phyloP scores from a whole-genome alignment of 2,113 vertebrate genomes.

The Cololabis saira region DNA sequence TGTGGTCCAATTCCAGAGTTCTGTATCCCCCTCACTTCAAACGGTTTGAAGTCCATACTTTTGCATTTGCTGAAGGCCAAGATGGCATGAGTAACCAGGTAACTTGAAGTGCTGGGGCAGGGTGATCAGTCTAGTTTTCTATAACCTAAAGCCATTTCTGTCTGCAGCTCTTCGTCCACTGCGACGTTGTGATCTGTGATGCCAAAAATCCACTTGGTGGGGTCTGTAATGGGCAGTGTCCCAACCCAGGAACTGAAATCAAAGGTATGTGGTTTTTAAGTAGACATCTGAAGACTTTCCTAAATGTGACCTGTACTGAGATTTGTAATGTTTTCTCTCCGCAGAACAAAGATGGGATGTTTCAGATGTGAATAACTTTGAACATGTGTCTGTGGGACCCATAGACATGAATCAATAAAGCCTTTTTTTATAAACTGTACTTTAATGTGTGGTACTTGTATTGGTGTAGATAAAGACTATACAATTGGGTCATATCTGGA shows the following conservation, averaged over 20 bases:
- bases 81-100: constrained; percentile 59
- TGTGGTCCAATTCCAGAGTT: constrained; percentile 61
- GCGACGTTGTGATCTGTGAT: constrained; percentile 72
- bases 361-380: neutral
- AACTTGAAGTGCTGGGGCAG: no score
- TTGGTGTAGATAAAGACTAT: no score
- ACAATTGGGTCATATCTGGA: no score
- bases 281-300: no score
- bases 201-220: constrained; percentile 41
- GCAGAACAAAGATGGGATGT: constrained; percentile 58
- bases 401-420: constrained; percentile 19
- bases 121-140: no score
- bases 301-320: no score
- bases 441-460: no score
- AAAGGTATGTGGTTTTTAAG: constrained; percentile 42
- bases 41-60: constrained; percentile 78
- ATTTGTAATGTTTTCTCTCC: neutral
- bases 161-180: constrained; percentile 72
- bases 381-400: constrained; percentile 49
- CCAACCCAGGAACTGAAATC: neutral
- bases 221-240: constrained; percentile 61
- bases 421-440: no score
- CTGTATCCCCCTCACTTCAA: constrained; percentile 68
- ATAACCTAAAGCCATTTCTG: neutral
- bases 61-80: constrained; percentile 64